These are phyloP conservation scores for Andrena chrysosceles DNA, from an alignment of 2,888 invertebrate species.

Conservation along the genomic window DNA sequence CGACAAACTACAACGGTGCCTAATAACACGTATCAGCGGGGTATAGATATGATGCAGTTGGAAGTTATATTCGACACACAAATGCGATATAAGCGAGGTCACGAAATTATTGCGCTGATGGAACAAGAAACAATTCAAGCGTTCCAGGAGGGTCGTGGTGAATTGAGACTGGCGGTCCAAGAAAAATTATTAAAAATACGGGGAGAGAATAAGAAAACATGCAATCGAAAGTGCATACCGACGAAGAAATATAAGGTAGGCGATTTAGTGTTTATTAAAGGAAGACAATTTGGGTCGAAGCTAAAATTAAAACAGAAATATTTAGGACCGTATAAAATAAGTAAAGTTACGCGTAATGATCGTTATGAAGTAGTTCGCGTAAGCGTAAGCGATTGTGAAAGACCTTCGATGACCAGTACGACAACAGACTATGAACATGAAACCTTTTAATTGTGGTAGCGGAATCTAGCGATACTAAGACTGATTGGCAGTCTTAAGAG, in stretches of 20 bases:
- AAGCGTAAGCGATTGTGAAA: conserved; percentile 27
- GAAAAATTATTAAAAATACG: conserved; percentile 60
- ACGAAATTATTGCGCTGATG: conserved; percentile 33
- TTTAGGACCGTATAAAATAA: conserved; percentile 64
- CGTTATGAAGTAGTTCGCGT: no score
- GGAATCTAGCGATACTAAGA: neutral
- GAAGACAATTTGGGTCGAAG: conserved; percentile 64
- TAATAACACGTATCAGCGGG: conserved; percentile 11
- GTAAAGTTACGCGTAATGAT: conserved; percentile 10
- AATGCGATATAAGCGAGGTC: conserved; percentile 52
- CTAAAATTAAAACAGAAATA: conserved; percentile 63
- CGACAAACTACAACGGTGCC: neutral
- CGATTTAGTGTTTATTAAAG: conserved; percentile 59
- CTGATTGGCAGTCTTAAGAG: no score
- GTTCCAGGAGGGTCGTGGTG: conserved; percentile 53
- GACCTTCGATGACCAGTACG: conserved; percentile 54
- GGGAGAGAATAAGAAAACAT: conserved; percentile 67
- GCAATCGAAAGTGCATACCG: conserved; percentile 53
- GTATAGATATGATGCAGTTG: conserved; percentile 30
- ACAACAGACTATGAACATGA: conserved; percentile 58
- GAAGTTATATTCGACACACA: conserved; percentile 57
- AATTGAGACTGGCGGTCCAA: conserved; percentile 50
- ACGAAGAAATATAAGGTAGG: conserved; percentile 61
- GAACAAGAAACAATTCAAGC: conserved; percentile 55
- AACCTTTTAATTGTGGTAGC: conserved; percentile 28